These are phyloP conservation scores for Fundulus diaphanus DNA, from an alignment of 2,797 vertebrate genomes.

Conservation along the genomic window DNA sequence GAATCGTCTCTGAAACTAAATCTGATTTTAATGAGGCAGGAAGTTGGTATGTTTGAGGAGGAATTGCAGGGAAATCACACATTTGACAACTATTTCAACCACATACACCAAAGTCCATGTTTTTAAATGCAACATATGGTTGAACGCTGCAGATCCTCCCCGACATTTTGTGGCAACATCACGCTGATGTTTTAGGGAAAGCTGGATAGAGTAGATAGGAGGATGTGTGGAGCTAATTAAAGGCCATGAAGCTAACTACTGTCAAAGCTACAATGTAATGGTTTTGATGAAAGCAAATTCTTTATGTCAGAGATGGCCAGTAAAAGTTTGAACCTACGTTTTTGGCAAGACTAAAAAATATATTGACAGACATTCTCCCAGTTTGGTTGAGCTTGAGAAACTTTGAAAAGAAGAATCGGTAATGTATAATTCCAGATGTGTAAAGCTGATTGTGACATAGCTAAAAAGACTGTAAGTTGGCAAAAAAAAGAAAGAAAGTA, in stretches of 20 bases:
- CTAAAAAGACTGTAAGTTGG: background rate
- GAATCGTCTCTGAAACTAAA: background rate
- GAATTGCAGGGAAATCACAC: no score
- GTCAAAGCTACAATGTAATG: background rate
- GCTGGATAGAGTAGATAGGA: background rate
- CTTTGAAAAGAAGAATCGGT: background rate
- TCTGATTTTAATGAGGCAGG: background rate
- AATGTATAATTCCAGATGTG: background rate
- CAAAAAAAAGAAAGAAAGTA: no score
- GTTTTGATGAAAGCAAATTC: background rate
- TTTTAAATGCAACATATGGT: background rate
- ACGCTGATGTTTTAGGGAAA: background rate
- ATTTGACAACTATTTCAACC: no score
- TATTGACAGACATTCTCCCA: background rate
- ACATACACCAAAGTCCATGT: background rate
- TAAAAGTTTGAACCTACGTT: background rate
- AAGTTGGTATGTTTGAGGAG: no score
- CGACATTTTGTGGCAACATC: background rate
- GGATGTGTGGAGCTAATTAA: background rate
- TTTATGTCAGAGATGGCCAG: no score
- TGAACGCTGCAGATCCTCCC: background rate
- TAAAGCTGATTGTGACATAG: background rate
- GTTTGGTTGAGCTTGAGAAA: background rate
- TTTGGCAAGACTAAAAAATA: background rate
- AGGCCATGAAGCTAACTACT: background rate